Evolutionary conservation across 2,113 vertebrate genomes (phyloP).

Genomic region (Sapayoa aenigma): DNA sequence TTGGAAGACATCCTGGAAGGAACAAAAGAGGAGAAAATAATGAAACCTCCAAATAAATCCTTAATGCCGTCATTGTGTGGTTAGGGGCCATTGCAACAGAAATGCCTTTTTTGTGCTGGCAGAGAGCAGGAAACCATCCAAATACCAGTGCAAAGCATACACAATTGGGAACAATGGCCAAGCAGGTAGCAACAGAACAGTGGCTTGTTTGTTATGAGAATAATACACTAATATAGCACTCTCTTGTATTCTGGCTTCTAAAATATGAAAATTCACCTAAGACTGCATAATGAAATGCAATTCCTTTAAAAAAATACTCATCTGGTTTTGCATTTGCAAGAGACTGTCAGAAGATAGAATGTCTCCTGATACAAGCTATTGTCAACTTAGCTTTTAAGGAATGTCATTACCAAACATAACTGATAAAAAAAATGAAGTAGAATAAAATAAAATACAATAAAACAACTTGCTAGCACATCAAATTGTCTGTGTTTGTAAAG

Average conservation of each 20-base stretch:
- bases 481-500: conserved; percentile 11
- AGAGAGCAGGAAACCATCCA: conserved; percentile 84
- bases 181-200: conserved; percentile 85
- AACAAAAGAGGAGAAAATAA: conserved; percentile 88
- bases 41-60: conserved; percentile 86
- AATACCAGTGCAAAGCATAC: conserved; percentile 82
- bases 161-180: conserved; percentile 83
- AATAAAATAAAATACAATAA: neutral
- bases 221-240: conserved; percentile 81
- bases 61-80: conserved; percentile 86
- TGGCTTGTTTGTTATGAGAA: conserved; percentile 82
- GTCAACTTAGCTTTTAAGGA: conserved; percentile 53
- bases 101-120: conserved; percentile 84
- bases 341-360: conserved; percentile 61
- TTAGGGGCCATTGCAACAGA: conserved; percentile 85
- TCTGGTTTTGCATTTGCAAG: conserved; percentile 72
- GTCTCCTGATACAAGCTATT: conserved; percentile 36
- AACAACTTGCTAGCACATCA: neutral
- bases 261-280: conserved; percentile 81
- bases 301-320: conserved; percentile 68
- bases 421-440: neutral
- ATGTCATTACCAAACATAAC: neutral
- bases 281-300: conserved; percentile 73
- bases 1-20: conserved; percentile 99
- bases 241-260: conserved; percentile 77